Base-by-base conservation (phyloP, 2,113 vertebrate genomes). In the Martes martes region DNA sequence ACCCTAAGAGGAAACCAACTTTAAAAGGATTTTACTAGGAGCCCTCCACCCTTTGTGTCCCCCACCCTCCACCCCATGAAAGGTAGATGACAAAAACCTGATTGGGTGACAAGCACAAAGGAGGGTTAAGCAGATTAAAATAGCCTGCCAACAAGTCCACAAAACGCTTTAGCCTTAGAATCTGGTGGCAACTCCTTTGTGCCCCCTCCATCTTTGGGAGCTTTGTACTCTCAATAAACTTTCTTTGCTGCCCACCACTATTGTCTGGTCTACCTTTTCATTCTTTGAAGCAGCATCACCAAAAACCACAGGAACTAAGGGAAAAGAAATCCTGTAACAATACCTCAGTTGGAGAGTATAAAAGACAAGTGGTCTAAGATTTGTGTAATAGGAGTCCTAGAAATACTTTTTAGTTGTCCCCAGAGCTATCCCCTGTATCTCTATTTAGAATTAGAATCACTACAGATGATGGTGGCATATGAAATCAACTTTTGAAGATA, bases 401-500 rank as follows among this genome's bases (percentile, higher is more conserved):
- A 85, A 96, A 85, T 55, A 85, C 8, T 28, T 79, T n/a, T 31
- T 9, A 71, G 19, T 21, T 80, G 28, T 86, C 42, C 55, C 67
- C 39, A 39, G 15, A 36, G n/a, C n/a, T 45, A 52, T 71, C 28
- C 18, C 28, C 8, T 73, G 9, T 63, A 61, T 31, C 45, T 80
- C 26, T 71, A 6, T 45, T 55, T 74, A 65, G 87, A 84, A 71
- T n/a, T 21, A n/a, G 23, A 74, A 81, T 47, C 23, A 57, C 6
- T 52, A 50, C 39, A 28, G 8, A 50, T 79, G 15, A 36, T 80
- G 45, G 57, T 74, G 15, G n/a, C 57, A 42, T 57, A 24, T 61
- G 47, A 89, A 59, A 42, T 79, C 79, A 90, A 31, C 13, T 82
- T 96, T 94, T 81, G 11, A 96, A 91, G 55, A 26, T 82, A 87